phyloP scores from a whole-genome alignment of 1,140 invertebrate genomes.

The Drepana arcuata region DNA sequence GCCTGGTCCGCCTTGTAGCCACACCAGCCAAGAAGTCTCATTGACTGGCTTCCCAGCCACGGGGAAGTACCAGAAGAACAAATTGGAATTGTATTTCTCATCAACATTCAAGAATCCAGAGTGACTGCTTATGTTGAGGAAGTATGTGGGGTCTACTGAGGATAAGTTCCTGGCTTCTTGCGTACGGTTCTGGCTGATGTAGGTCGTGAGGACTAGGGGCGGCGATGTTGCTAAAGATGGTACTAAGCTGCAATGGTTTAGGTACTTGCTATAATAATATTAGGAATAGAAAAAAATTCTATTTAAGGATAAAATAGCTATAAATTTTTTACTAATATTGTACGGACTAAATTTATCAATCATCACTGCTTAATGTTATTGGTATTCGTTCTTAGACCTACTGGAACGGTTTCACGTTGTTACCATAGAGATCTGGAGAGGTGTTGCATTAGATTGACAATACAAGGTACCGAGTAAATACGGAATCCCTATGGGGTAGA shows the following conservation, averaged over 20 bases:
- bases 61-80: constrained; percentile 93
- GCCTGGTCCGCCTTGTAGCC: constrained; percentile 86
- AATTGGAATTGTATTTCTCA: constrained; percentile 79
- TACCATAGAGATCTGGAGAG: too few relatives aligned
- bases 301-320: too few relatives aligned
- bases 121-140: constrained; percentile 35
- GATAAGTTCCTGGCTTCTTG: constrained; percentile 29
- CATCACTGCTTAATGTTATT: too few relatives aligned
- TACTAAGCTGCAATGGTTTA: constrained; percentile 5
- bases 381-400: too few relatives aligned
- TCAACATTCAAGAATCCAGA: constrained; percentile 72
- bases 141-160: constrained; percentile 25
- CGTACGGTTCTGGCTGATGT: constrained; percentile 25
- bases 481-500: too few relatives aligned
- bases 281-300: not conserved
- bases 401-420: too few relatives aligned
- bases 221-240: constrained; percentile 7
- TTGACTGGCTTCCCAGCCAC: constrained; percentile 55
- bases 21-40: constrained; percentile 81
- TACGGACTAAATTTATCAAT: too few relatives aligned
- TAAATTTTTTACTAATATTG: too few relatives aligned
- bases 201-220: constrained; percentile 31
- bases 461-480: too few relatives aligned
- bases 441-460: too few relatives aligned
- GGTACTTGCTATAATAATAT: not conserved